Percentiles rank a stretch among this genome's conserved stretches.
phyloP scores from a whole-genome alignment of 2,797 vertebrate species.

The Leucoraja ocellata region DNA sequence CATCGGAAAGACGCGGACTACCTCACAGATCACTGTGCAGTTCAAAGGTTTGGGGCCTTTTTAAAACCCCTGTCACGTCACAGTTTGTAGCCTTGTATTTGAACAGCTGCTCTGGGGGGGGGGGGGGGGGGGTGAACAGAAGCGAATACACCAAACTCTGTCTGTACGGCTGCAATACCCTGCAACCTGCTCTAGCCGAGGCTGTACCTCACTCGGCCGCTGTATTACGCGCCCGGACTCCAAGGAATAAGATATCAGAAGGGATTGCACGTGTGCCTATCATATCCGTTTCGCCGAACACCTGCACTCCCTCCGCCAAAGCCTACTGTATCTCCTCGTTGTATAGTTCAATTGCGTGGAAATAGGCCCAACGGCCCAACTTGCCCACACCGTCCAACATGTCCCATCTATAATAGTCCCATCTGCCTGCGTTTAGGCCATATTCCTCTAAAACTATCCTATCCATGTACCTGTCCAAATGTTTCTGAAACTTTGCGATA shows the following conservation, averaged over 20 bases:
- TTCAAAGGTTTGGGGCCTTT: conserved; percentile 63
- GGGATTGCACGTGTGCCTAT: conserved; percentile 17
- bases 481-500: no score
- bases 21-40: conserved; percentile 60
- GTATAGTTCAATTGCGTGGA: no score
- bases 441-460: no score
- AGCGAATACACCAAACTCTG: conserved; percentile 58
- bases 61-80: conserved; percentile 64
- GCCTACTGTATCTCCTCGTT: no score
- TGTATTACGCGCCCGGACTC: neutral
- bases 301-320: no score
- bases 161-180: conserved; percentile 52
- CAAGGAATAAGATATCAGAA: neutral
- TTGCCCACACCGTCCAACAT: no score
- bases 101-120: conserved; percentile 62
- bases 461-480: no score
- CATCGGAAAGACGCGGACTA: conserved; percentile 53
- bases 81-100: conserved; percentile 59
- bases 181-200: conserved; percentile 39
- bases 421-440: no score
- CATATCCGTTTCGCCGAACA: neutral
- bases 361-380: no score
- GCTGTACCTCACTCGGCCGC: conserved; percentile 42
- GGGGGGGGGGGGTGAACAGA: conserved; percentile 53
- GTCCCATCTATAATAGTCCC: no score